These are phyloP conservation scores for Solea solea DNA, from an alignment of 2,113 vertebrate genomes.

Conservation along the genomic window DNA sequence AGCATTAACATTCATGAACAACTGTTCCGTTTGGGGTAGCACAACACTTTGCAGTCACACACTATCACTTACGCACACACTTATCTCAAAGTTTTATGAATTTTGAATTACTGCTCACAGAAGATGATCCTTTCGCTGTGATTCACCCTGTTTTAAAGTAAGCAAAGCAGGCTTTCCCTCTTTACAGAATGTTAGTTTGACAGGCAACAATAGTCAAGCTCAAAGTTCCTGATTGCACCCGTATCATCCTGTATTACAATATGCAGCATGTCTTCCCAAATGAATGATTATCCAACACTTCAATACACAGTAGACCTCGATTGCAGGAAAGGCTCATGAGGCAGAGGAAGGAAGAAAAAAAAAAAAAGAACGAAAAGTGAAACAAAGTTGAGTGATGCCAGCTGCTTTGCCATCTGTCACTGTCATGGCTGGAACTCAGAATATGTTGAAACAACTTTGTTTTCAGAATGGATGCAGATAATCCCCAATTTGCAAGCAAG, in stretches of 20 bases:
- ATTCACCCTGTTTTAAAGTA: constrained; percentile 33
- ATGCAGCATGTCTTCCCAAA: constrained; percentile 73
- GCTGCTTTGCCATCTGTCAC: constrained; percentile 85
- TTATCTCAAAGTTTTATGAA: constrained; percentile 50
- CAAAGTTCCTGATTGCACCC: constrained; percentile 60
- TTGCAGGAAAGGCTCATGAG: constrained; percentile 53
- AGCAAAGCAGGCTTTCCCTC: constrained; percentile 21
- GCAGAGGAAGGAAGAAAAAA: constrained; percentile 39
- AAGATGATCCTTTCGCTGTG: constrained; percentile 40
- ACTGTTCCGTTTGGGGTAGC: constrained; percentile 42
- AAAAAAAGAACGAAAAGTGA: constrained; percentile 69
- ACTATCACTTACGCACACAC: constrained; percentile 34
- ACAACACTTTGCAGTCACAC: constrained; percentile 46
- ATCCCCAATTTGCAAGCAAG: constrained; percentile 63
- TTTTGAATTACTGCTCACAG: constrained; percentile 28
- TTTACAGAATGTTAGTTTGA: constrained; percentile 30
- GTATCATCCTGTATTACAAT: constrained; percentile 61
- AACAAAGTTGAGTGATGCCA: constrained; percentile 79
- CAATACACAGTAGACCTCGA: constrained; percentile 72
- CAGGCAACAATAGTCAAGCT: constrained; percentile 45
- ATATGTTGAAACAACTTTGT: constrained; percentile 78
- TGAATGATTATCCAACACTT: constrained; percentile 76
- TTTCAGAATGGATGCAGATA: constrained; percentile 73
- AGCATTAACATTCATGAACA: constrained; percentile 66
- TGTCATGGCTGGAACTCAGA: constrained; percentile 75